These are phyloP conservation scores for Notospermus geniculatus DNA, from an alignment of 1,140 invertebrate genomes.

Conservation along the genomic window DNA sequence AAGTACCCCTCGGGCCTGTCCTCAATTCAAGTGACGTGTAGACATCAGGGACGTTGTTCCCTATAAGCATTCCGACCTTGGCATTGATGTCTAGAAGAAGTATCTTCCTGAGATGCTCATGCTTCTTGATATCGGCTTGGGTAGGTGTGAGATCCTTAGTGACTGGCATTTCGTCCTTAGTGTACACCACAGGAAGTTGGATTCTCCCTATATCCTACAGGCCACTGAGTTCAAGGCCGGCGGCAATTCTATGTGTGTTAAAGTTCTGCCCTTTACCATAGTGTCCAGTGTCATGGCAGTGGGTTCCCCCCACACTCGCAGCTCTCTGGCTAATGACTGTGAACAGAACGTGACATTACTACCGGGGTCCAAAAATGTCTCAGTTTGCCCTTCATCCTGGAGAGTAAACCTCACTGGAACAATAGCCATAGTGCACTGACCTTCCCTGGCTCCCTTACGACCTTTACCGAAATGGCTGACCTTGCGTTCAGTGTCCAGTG, in stretches of 20 bases:
- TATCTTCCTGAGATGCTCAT: neutral
- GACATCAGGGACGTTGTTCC: neutral
- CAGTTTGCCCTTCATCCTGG: neutral
- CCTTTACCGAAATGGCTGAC: too few species aligned
- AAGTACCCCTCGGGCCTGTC: neutral
- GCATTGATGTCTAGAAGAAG: neutral
- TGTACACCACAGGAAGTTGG: neutral
- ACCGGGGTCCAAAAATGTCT: neutral
- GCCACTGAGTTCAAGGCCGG: neutral
- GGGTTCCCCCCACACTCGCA: neutral
- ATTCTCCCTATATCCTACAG: neutral
- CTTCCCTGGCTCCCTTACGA: too few species aligned
- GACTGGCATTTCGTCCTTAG: neutral
- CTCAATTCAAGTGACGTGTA: neutral
- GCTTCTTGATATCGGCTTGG: too few species aligned
- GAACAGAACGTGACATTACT: neutral
- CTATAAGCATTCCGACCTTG: neutral
- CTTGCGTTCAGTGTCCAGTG: too few species aligned
- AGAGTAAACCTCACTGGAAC: too few species aligned
- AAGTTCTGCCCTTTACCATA: neutral
- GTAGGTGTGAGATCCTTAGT: neutral
- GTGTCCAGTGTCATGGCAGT: neutral
- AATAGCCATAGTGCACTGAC: too few species aligned
- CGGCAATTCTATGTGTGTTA: neutral
- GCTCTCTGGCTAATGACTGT: neutral